These are phyloP conservation scores for Morpho helenor DNA, from an alignment of 2,888 invertebrate species.

Conservation along the genomic window DNA sequence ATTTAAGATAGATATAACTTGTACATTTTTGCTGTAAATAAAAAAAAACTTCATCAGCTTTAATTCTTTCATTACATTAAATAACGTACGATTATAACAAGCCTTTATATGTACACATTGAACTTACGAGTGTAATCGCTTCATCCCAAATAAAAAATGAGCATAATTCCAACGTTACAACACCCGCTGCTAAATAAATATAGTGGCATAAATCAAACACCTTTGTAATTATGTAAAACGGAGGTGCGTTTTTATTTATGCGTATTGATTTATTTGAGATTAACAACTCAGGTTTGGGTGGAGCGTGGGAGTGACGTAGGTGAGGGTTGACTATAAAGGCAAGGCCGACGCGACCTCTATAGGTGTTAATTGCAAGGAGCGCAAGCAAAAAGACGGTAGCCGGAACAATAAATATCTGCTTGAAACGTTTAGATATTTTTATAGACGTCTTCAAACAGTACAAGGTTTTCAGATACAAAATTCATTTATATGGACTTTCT, in stretches of 20 bases:
- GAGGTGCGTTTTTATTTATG: slow-evolving; percentile 36
- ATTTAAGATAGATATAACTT: too few relatives aligned
- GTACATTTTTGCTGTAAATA: too few relatives aligned
- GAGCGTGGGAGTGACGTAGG: slow-evolving; percentile 46
- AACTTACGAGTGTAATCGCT: slow-evolving; percentile 12
- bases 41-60: too few relatives aligned
- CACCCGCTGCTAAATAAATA: slow-evolving; percentile 44
- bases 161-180: slow-evolving; percentile 27
- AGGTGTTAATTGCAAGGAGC: slow-evolving; percentile 53
- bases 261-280: slow-evolving; percentile 46
- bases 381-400: slow-evolving; percentile 27
- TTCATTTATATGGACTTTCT: too few relatives aligned
- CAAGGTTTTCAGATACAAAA: too few relatives aligned
- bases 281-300: slow-evolving; percentile 30
- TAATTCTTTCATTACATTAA: too few relatives aligned
- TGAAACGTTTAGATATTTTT: background rate
- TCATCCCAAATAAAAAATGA: slow-evolving; percentile 16
- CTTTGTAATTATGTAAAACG: slow-evolving; percentile 47
- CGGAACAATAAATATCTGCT: background rate
- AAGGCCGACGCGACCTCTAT: slow-evolving; percentile 41
- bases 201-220: slow-evolving; percentile 52
- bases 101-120: slow-evolving; percentile 5
- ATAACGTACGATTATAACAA: too few relatives aligned
- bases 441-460: too few relatives aligned
- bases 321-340: slow-evolving; percentile 43